Conservation (phyloP, 2,113 vertebrate genomes). For the Serinus canaria region DNA sequence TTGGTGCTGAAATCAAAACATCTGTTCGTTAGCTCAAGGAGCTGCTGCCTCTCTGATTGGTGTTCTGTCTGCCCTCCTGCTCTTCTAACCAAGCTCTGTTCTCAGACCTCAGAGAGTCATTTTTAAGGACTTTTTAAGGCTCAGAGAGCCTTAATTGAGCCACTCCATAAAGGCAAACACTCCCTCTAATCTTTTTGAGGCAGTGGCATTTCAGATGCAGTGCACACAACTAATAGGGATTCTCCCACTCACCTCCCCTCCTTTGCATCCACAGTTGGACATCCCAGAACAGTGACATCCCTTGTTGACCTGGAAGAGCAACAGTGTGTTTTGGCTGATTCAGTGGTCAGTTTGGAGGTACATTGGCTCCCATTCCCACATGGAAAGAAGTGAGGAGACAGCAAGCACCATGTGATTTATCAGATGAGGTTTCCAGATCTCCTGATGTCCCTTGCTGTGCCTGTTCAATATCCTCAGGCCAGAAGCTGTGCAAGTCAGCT, state of each 20-base stretch:
- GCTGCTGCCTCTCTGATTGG: not conserved
- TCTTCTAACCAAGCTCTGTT: not conserved
- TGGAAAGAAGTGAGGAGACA: not conserved
- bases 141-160: not conserved
- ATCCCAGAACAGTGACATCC: not conserved
- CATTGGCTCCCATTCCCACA: not conserved
- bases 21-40: not conserved
- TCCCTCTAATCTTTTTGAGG: not conserved
- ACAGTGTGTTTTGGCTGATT: not conserved
- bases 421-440: constrained; percentile 30
- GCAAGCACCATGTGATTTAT: constrained; percentile 23
- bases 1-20: not conserved
- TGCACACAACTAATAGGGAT: not conserved
- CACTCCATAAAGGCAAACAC: not conserved
- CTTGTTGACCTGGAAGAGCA: not conserved
- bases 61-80: not conserved
- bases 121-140: not conserved
- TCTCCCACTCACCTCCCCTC: not conserved
- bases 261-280: not conserved
- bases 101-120: not conserved
- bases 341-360: not conserved
- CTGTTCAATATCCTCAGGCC: constrained; percentile 31
- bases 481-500: constrained; percentile 55
- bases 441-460: constrained; percentile 14
- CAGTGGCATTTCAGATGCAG: not conserved